These are phyloP conservation scores for Labrus mixtus DNA, from an alignment of 2,113 vertebrate species.

Conservation along the genomic window DNA sequence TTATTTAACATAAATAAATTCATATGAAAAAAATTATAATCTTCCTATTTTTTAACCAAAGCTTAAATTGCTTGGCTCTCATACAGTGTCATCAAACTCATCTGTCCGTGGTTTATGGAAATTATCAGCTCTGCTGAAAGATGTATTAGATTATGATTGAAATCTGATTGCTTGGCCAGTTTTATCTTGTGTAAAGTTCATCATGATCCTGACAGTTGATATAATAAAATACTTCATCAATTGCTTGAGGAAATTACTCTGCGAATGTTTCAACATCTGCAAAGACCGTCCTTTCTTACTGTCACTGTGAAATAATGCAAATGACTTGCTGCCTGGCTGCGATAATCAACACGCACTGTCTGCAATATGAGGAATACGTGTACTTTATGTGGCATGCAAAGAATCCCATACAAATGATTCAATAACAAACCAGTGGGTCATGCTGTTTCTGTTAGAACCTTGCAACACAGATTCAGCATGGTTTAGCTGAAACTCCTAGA, in stretches of 20 bases:
- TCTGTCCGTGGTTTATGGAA: conserved; percentile 41
- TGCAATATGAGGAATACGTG: conserved; percentile 49
- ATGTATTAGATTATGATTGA: conserved; percentile 26
- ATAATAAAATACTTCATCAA: conserved; percentile 54
- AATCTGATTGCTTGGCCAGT: conserved; percentile 45
- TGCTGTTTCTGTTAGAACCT: conserved; percentile 64
- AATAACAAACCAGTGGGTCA: conserved; percentile 65
- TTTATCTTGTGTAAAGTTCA: conserved; percentile 60
- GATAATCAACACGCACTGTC: conserved; percentile 53
- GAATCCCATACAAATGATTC: conserved; percentile 58
- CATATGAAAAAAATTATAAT: conserved; percentile 49
- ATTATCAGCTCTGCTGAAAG: conserved; percentile 33
- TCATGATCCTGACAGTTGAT: conserved; percentile 49
- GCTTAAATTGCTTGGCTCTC: conserved; percentile 26
- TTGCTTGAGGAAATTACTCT: conserved; percentile 49
- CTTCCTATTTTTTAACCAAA: conserved; percentile 27
- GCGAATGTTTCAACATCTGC: conserved; percentile 37
- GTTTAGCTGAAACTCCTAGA: conserved; percentile 37
- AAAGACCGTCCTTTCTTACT: conserved; percentile 22
- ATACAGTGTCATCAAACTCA: conserved; percentile 27
- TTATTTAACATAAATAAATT: conserved; percentile 31
- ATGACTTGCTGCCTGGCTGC: conserved; percentile 23
- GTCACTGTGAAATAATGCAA: conserved; percentile 54
- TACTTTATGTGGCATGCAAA: conserved; percentile 75
- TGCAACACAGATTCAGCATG: conserved; percentile 36